phyloP scores from a whole-genome alignment of 2,797 vertebrate genomes.

The Carapus acus region DNA sequence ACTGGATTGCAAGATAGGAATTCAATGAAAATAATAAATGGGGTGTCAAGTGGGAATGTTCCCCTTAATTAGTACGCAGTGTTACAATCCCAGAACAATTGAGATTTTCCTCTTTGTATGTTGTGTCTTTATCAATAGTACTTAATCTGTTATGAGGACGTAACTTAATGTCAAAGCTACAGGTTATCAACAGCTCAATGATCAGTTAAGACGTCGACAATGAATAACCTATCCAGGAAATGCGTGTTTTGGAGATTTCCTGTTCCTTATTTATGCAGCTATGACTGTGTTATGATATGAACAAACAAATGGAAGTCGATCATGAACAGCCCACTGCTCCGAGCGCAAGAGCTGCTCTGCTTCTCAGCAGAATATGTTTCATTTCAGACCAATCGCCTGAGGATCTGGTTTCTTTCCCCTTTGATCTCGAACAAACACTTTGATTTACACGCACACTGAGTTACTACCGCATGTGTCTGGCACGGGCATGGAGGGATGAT shows the following conservation, averaged over 20 bases:
- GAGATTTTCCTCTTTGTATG: too few relatives aligned
- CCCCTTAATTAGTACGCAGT: neutral
- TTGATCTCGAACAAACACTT: conserved; percentile 10
- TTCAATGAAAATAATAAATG: conserved; percentile 24
- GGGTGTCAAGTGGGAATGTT: neutral
- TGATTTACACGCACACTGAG: conserved; percentile 12
- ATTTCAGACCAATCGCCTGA: conserved; percentile 2
- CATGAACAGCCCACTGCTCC: neutral
- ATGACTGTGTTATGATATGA: conserved; percentile 2
- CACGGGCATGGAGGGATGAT: neutral
- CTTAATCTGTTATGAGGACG: neutral
- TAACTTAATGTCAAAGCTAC: neutral
- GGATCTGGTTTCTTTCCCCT: conserved; percentile 19
- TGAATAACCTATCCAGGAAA: too few relatives aligned
- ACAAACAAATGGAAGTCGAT: neutral
- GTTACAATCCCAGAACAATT: neutral
- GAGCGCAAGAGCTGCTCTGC: conserved; percentile 1
- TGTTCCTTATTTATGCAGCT: neutral
- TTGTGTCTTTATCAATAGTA: too few relatives aligned
- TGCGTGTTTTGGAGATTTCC: neutral
- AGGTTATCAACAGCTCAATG: too few relatives aligned
- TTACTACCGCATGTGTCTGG: conserved; percentile 7
- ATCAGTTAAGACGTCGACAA: too few relatives aligned
- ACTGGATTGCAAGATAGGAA: conserved; percentile 30
- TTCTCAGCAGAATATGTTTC: conserved; percentile 9